Conservation (phyloP, 2,113 vertebrate genomes). For the Strix aluco region DNA sequence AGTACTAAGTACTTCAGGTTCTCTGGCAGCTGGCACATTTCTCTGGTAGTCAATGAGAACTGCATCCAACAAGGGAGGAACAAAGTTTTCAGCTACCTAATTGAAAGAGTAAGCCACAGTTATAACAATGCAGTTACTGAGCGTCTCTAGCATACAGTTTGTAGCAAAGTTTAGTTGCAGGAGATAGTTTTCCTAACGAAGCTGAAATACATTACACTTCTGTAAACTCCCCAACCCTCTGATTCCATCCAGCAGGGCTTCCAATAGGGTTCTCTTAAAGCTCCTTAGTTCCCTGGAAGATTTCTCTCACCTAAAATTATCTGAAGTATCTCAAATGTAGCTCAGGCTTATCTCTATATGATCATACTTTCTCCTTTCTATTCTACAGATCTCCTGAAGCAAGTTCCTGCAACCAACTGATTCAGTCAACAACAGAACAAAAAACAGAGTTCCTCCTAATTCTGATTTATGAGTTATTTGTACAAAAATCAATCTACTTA, state of each 20-base stretch:
- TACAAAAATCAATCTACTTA: constrained; percentile 72
- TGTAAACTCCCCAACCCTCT: not conserved
- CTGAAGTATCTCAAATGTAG: not conserved
- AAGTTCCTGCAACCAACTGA: not conserved
- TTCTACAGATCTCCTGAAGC: not conserved
- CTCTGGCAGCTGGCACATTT: constrained; percentile 95
- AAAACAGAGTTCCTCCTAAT: not conserved
- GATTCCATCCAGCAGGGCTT: not conserved
- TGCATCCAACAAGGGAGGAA: constrained; percentile 94
- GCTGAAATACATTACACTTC: not conserved
- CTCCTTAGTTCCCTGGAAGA: not conserved
- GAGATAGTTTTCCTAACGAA: not conserved
- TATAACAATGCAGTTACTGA: not conserved
- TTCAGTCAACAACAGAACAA: not conserved
- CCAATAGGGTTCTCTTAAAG: not conserved
- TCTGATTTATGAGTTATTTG: not conserved
- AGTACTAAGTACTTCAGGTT: constrained; percentile 98
- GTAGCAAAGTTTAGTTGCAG: not conserved
- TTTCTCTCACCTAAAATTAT: not conserved
- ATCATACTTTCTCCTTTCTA: too few species aligned
- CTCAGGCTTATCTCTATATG: not conserved
- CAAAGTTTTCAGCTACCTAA: constrained; percentile 98
- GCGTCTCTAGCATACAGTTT: not conserved
- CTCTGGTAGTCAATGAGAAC: constrained; percentile 99
- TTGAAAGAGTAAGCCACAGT: not conserved